These are phyloP conservation scores for Leptinotarsa lineolata DNA, from an alignment of 1,140 invertebrate genomes.

Conservation along the genomic window DNA sequence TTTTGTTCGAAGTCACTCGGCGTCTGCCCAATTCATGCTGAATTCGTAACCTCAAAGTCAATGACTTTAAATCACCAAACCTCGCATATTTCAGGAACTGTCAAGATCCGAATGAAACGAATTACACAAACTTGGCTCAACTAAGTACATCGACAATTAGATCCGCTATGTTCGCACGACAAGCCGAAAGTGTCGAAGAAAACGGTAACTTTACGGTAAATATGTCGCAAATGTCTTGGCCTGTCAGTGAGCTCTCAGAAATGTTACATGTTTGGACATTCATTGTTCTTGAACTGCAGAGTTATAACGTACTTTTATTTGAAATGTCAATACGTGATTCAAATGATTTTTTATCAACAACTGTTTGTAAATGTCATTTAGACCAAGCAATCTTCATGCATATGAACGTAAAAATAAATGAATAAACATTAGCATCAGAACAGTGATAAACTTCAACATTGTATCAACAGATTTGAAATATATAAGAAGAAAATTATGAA, in stretches of 20 bases:
- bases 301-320: no score
- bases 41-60: conserved; percentile 2
- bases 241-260: neutral
- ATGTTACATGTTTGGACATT: neutral
- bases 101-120: neutral
- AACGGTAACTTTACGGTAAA: neutral
- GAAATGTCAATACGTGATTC: no score
- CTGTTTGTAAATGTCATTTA: no score
- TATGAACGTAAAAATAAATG: no score
- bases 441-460: no score
- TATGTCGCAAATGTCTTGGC: neutral
- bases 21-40: neutral
- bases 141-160: neutral
- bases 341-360: no score
- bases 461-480: no score
- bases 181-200: neutral
- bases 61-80: neutral
- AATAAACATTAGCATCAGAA: no score
- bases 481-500: no score
- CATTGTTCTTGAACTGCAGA: neutral
- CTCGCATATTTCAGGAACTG: neutral
- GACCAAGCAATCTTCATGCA: no score
- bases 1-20: no score
- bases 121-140: neutral
- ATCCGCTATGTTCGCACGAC: neutral